Evolutionary conservation across 2,888 invertebrate genomes (phyloP).

Genomic region (Perdita meconis): DNA sequence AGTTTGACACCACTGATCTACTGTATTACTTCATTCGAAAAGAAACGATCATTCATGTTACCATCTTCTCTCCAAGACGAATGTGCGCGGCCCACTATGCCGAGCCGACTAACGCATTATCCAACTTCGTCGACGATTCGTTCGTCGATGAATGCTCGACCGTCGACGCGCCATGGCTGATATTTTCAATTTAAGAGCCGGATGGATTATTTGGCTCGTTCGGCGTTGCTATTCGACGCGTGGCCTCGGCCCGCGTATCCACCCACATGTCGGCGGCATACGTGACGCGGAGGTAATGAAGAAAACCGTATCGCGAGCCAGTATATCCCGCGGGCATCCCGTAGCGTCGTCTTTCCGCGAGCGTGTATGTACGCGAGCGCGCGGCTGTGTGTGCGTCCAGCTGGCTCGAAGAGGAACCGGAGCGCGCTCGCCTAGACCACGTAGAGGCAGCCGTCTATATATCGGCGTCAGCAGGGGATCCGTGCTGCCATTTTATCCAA

Average conservation of each 20-base stretch:
- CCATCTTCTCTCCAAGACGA: too few relatives aligned
- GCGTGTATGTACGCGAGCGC: neutral
- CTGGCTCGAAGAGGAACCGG: conserved; percentile 39
- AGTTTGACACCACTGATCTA: too few relatives aligned
- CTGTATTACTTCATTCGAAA: too few relatives aligned
- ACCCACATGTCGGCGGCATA: conserved; percentile 51
- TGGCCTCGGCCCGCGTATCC: conserved; percentile 12
- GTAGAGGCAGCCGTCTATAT: conserved; percentile 49
- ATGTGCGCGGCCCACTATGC: too few relatives aligned
- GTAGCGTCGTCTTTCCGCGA: neutral
- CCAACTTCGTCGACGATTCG: too few relatives aligned
- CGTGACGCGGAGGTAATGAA: conserved; percentile 64
- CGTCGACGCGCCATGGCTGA: too few relatives aligned
- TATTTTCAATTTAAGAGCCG: conserved; percentile 21
- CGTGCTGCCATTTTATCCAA: conserved; percentile 81
- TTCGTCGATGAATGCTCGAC: too few relatives aligned
- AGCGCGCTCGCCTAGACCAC: conserved; percentile 53
- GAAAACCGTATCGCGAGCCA: conserved; percentile 58
- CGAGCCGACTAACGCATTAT: too few relatives aligned
- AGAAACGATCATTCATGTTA: too few relatives aligned
- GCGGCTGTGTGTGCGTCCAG: conserved; percentile 26
- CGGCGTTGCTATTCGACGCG: conserved; percentile 19
- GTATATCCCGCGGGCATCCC: conserved; percentile 52
- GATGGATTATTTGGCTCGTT: neutral
- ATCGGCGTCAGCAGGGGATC: conserved; percentile 76